These are phyloP conservation scores for Harpalus rufipes DNA, from an alignment of 2,888 invertebrate species.

Conservation along the genomic window DNA sequence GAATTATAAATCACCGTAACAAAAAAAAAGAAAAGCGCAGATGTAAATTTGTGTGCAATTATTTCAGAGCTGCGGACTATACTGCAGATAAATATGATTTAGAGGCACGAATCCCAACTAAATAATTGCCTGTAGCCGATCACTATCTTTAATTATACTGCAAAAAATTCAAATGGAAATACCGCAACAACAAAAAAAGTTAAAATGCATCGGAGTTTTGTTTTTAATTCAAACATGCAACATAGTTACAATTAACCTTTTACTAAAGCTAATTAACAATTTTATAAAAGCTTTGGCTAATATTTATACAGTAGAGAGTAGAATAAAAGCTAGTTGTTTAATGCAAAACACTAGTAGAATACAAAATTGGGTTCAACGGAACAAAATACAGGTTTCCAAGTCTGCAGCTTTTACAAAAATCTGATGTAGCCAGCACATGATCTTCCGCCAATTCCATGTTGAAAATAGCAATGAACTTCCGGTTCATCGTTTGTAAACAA, in stretches of 20 bases:
- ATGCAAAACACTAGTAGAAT: no score
- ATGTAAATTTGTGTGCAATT: conserved; percentile 37
- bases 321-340: no score
- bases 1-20: conserved; percentile 27
- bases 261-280: neutral
- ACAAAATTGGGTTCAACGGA: no score
- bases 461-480: no score
- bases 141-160: conserved; percentile 43
- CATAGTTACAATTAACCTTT: neutral
- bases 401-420: no score
- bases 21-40: conserved; percentile 9
- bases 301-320: neutral
- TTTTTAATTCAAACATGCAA: conserved; percentile 7
- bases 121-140: conserved; percentile 49
- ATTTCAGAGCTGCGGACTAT: conserved; percentile 14
- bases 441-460: no score
- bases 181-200: conserved; percentile 15
- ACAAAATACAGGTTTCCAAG: no score
- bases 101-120: conserved; percentile 39
- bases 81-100: conserved; percentile 42
- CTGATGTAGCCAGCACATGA: no score
- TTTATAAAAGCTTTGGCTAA: neutral
- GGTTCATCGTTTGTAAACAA: no score
- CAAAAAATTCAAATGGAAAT: conserved; percentile 48
- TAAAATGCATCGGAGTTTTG: conserved; percentile 15